These are phyloP conservation scores for Panzeria rudis DNA, from an alignment of 2,888 invertebrate genomes.

Conservation along the genomic window DNA sequence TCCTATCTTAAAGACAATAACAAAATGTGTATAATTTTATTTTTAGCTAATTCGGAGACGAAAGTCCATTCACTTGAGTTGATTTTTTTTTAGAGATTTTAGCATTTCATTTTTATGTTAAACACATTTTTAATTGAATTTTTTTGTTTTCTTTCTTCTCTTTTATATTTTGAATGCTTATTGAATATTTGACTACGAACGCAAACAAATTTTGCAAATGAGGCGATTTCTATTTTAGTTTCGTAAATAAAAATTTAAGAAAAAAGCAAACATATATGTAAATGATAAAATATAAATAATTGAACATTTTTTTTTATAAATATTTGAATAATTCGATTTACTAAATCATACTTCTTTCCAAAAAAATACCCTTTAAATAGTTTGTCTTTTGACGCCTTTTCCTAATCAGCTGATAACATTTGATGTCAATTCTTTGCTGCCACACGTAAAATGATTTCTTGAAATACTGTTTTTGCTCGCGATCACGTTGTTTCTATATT, in stretches of 20 bases:
- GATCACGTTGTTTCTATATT: constrained; percentile 22
- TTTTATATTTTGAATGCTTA: constrained; percentile 5
- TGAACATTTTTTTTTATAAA: too few relatives aligned
- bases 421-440: neutral
- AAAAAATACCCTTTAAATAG: neutral
- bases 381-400: neutral
- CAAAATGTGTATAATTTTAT: constrained; percentile 46
- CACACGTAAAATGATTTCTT: neutral
- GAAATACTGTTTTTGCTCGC: neutral
- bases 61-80: constrained; percentile 65
- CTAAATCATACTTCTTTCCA: neutral
- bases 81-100: constrained; percentile 3
- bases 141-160: neutral
- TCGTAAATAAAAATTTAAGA: neutral
- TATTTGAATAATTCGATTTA: too few relatives aligned
- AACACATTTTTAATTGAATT: constrained; percentile 19
- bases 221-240: constrained; percentile 33
- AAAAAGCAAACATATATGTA: neutral
- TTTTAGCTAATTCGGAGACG: constrained; percentile 60
- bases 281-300: neutral
- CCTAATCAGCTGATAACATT: constrained; percentile 28
- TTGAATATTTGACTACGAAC: neutral
- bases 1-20: constrained; percentile 13
- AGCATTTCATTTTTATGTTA: constrained; percentile 4
- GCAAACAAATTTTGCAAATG: constrained; percentile 13